These are phyloP conservation scores for Varanus salvator DNA, from an alignment of 2,113 vertebrate genomes.

Conservation along the genomic window DNA sequence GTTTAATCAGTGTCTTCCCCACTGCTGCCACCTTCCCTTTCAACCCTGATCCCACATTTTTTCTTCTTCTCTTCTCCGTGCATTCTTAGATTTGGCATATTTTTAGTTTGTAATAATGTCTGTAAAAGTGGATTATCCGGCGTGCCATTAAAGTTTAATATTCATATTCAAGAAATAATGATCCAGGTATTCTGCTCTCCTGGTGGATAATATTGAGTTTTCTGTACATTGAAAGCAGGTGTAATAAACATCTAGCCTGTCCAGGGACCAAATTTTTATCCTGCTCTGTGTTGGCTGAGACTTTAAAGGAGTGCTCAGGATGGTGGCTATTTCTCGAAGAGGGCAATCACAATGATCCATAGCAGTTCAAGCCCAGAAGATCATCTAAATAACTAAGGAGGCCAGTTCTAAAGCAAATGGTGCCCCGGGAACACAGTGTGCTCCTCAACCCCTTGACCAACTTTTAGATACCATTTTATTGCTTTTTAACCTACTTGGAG, in stretches of 20 bases:
- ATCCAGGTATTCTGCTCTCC: not conserved
- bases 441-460: not conserved
- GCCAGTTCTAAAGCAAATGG: not conserved
- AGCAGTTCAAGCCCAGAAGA: not conserved
- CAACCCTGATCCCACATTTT: not conserved
- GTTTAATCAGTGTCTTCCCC: not conserved
- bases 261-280: constrained; percentile 12
- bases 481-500: not conserved
- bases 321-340: rapidly evolving
- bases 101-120: not conserved
- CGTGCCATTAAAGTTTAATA: constrained; percentile 17
- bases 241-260: not conserved
- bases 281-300: not conserved
- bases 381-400: not conserved
- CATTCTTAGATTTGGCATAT: not conserved
- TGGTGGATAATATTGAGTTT: not conserved
- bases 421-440: not conserved
- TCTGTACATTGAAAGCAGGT: rapidly evolving
- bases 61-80: not conserved
- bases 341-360: not conserved
- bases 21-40: not conserved
- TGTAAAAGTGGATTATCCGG: not conserved
- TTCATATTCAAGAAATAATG: not conserved
- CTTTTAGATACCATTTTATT: not conserved
- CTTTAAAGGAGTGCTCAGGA: not conserved